These are phyloP conservation scores for Alviniconcha strummeri DNA, from an alignment of 2,888 invertebrate genomes.

Conservation along the genomic window DNA sequence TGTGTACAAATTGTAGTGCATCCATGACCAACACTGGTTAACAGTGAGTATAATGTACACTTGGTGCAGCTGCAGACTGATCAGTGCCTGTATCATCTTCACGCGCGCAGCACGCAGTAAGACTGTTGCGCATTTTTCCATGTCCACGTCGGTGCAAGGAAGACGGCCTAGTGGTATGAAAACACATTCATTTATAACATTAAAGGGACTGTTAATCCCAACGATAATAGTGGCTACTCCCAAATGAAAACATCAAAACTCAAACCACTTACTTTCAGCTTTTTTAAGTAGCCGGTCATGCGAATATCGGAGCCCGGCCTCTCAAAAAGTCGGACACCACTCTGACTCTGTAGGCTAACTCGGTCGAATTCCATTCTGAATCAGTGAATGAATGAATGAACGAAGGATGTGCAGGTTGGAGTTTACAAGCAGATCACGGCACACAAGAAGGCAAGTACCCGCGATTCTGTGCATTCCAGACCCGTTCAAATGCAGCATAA, in stretches of 20 bases:
- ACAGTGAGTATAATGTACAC: too few relatives aligned
- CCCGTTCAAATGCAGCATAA: not conserved
- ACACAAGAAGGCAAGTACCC: not conserved
- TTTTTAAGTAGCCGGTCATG: constrained; percentile 60
- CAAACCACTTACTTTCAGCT: constrained; percentile 55
- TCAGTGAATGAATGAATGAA: constrained; percentile 4
- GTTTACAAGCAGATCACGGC: not conserved
- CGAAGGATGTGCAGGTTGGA: not conserved
- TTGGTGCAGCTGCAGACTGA: too few relatives aligned
- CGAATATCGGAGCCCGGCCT: constrained; percentile 59
- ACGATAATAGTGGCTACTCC: not conserved
- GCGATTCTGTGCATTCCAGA: not conserved
- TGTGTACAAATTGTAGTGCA: too few relatives aligned
- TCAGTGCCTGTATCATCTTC: too few relatives aligned
- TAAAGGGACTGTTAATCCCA: too few relatives aligned
- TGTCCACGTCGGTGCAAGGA: too few relatives aligned
- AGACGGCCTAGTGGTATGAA: too few relatives aligned
- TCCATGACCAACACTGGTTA: too few relatives aligned
- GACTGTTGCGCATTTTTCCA: too few relatives aligned
- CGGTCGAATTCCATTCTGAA: constrained; percentile 32
- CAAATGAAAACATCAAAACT: not conserved
- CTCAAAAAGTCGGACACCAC: constrained; percentile 42
- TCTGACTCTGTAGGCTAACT: constrained; percentile 15
- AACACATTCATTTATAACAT: too few relatives aligned
- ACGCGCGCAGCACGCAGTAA: too few relatives aligned